Evolutionary conservation across 2,797 vertebrate genomes (phyloP).

Genomic region (Gymnothorax javanicus): DNA sequence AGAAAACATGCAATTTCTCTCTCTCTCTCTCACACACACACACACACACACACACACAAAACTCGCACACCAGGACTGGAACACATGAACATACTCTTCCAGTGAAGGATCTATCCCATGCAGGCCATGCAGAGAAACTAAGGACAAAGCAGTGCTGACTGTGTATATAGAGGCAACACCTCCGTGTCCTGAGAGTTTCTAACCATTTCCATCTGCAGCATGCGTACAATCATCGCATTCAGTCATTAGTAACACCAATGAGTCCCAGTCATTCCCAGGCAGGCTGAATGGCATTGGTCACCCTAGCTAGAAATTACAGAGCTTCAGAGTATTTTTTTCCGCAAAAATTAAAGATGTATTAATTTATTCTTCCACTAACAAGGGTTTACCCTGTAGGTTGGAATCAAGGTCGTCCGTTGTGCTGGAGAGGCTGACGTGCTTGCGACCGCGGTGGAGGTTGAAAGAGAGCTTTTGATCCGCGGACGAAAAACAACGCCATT

Average conservation of each 20-base stretch:
- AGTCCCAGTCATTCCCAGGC: background rate
- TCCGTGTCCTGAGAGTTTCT: background rate
- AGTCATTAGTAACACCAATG: background rate
- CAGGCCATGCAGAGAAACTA: background rate
- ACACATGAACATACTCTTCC: background rate
- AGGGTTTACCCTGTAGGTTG: background rate
- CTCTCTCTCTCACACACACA: background rate
- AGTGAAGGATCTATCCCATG: background rate
- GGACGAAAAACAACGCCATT: background rate
- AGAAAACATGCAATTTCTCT: background rate
- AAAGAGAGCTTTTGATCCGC: background rate
- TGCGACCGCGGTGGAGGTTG: background rate
- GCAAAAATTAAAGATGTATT: background rate
- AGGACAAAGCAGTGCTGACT: background rate
- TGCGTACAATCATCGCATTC: background rate
- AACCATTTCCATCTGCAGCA: background rate
- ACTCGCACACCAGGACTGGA: background rate
- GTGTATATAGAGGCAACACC: background rate
- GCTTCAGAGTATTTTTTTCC: background rate
- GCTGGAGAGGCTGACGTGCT: background rate
- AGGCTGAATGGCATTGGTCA: background rate
- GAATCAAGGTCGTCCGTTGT: slow-evolving; percentile 1
- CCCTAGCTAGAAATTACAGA: background rate
- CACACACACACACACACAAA: slow-evolving; percentile 5
- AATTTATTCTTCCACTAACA: background rate